Percentiles rank a stretch among this genome's conserved stretches.
Conservation (phyloP, 2,113 vertebrate species). For the Lichenostomus cassidix region DNA sequence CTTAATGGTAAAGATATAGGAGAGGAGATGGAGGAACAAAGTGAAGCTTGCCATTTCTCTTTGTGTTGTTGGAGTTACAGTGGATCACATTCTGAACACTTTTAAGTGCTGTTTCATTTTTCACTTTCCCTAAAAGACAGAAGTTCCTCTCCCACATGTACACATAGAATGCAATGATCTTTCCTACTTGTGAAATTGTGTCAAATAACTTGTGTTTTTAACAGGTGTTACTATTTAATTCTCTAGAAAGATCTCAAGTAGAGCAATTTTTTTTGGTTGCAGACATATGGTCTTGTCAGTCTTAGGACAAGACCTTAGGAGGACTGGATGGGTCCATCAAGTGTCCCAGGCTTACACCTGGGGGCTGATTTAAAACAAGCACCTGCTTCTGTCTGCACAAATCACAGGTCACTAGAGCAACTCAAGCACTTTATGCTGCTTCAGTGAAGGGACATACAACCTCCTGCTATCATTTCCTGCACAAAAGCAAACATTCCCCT, state of each 20-base stretch:
- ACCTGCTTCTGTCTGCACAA: not conserved
- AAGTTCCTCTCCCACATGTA: not conserved
- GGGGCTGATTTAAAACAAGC: not conserved
- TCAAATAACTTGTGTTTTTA: not conserved
- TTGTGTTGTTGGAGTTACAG: not conserved
- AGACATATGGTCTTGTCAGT: not conserved
- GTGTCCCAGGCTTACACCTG: not conserved
- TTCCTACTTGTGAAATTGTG: not conserved
- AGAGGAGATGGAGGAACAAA: not conserved
- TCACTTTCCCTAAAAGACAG: not conserved
- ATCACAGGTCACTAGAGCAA: not conserved
- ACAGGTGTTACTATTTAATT: not conserved
- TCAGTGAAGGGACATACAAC: not conserved
- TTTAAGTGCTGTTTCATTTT: not conserved
- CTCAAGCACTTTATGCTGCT: not conserved
- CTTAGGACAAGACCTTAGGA: not conserved
- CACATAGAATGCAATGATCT: not conserved
- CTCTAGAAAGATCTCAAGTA: not conserved
- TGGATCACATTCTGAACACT: not conserved
- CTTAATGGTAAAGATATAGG: not conserved
- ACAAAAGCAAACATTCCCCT: not conserved
- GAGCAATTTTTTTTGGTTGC: not conserved
- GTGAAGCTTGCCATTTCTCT: not conserved
- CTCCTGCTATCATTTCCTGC: rapidly evolving
- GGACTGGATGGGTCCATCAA: not conserved